phyloP scores from a whole-genome alignment of 35 echinoderm and acorn worm species.

The Patiria miniata region DNA sequence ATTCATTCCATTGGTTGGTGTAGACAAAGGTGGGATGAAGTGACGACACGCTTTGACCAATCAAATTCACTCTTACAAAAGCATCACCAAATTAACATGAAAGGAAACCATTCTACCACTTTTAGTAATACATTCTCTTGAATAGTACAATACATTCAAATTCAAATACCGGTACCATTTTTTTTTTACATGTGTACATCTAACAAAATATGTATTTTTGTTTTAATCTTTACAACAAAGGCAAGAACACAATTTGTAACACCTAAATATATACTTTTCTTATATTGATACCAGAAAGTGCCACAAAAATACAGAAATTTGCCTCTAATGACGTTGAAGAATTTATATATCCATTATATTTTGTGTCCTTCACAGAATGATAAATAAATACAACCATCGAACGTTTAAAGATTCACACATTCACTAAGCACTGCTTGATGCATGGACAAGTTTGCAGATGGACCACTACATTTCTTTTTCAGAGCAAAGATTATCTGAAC shows the following conservation, averaged over 20 bases:
- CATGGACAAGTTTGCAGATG: not conserved
- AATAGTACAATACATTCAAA: not conserved
- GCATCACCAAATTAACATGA: not conserved
- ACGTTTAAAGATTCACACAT: slow-evolving; percentile 2
- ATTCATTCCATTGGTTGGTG: not conserved
- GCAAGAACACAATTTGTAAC: slow-evolving; percentile 24
- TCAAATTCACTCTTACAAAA: not conserved
- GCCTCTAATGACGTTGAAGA: slow-evolving; percentile 9
- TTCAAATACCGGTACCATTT: not conserved
- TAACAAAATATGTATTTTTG: slow-evolving; percentile 15
- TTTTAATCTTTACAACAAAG: slow-evolving; percentile 24
- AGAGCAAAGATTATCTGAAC: not conserved
- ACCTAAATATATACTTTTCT: slow-evolving; percentile 26
- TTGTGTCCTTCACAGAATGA: slow-evolving; percentile 2
- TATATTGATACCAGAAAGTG: not conserved
- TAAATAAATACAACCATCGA: slow-evolving; percentile 10
- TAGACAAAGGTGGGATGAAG: not conserved
- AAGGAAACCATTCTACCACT: not conserved
- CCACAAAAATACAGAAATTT: slow-evolving; percentile 32
- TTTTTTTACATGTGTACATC: slow-evolving; percentile 31
- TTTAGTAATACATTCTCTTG: too few relatives aligned
- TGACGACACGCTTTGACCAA: not conserved
- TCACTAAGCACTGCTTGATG: not conserved
- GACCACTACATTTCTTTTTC: not conserved
- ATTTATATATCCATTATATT: slow-evolving; percentile 27